Base-by-base conservation (phyloP, 2,797 vertebrate species). In the Neosalanx taihuensis region DNA sequence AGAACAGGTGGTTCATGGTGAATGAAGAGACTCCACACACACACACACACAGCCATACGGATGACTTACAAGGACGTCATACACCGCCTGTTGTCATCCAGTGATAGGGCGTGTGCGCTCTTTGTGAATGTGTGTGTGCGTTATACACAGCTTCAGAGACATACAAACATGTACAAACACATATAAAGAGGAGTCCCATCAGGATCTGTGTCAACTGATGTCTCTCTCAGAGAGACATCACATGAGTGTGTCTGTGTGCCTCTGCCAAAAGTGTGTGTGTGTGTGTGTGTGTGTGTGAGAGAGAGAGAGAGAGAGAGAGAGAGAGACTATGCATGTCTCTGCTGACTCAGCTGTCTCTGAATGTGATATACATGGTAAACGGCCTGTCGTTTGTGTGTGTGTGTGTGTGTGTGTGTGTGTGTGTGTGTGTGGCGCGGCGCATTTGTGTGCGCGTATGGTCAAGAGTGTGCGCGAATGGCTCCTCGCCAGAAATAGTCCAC, bases 261-360 rank as follows among this genome's bases (percentile, higher is more conserved):
- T 13, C 7, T 41, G 10, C 37, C 37, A 46, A 46, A 7, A 9
- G 65, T 51, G 46, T 67, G 49, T 18, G 29, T 63, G 61, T 35
- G 61, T 64, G 61, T 64, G 30, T 63, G 61, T 63, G 4, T 15
- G 53, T 76, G 61, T 49, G 69, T 67, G 62, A 33, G 46, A 51
- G 70, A 5, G 6, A 20, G 49, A n/a, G 23, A 26, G 23, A 26
- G 23, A 26, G 23, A 26, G 23, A 26, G 23, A 26, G 23, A 26
- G 23, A 26, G 23, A 26, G 23, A 51, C 33, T 13, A 3, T 31
- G n/a, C 56, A 51, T 49, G 49, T 41, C n/a, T 9, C 10, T 49
- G 63, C 51, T 80, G 76, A 83, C 69, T 83, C 81, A 72, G 81
- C 79, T 70, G 73, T 76, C 72, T 60, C 76, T 77, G 59, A 31